Percentiles rank a stretch among this genome's conserved stretches.
These are phyloP conservation scores for Phyllotis vaccarum DNA, from an alignment of 2,797 vertebrate species.

Conservation along the genomic window DNA sequence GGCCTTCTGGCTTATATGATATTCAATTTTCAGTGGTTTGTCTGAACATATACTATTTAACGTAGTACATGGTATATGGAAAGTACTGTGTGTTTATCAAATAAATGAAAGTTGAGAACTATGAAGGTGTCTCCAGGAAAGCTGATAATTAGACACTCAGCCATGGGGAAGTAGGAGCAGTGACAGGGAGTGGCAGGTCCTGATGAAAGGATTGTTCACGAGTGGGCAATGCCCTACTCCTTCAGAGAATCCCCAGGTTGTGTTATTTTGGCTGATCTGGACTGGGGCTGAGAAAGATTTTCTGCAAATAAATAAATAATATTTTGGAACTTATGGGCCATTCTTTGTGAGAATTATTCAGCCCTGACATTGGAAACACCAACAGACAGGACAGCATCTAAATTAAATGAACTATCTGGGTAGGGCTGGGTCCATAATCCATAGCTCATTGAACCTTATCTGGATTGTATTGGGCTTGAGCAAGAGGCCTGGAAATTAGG, in stretches of 20 bases:
- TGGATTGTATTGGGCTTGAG: background rate
- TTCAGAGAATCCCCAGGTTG: background rate
- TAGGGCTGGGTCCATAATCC: background rate
- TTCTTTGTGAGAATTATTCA: background rate
- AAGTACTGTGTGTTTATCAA: background rate
- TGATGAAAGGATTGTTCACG: background rate
- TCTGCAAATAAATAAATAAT: background rate
- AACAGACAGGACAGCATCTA: background rate
- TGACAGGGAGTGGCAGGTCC: background rate
- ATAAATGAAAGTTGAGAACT: slow-evolving; percentile 15
- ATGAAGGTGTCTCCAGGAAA: background rate
- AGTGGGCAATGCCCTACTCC: background rate
- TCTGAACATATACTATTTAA: background rate
- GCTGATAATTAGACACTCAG: background rate
- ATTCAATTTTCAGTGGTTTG: background rate
- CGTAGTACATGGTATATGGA: background rate
- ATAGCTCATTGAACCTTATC: background rate
- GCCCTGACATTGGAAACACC: background rate
- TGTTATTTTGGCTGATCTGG: background rate
- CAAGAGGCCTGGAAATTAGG: background rate
- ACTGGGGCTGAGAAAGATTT: background rate
- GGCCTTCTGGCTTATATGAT: background rate
- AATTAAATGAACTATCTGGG: background rate
- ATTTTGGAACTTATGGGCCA: background rate
- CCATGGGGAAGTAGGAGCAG: background rate